phyloP scores from a whole-genome alignment of 2,113 vertebrate genomes.

The Terrapene triunguis region DNA sequence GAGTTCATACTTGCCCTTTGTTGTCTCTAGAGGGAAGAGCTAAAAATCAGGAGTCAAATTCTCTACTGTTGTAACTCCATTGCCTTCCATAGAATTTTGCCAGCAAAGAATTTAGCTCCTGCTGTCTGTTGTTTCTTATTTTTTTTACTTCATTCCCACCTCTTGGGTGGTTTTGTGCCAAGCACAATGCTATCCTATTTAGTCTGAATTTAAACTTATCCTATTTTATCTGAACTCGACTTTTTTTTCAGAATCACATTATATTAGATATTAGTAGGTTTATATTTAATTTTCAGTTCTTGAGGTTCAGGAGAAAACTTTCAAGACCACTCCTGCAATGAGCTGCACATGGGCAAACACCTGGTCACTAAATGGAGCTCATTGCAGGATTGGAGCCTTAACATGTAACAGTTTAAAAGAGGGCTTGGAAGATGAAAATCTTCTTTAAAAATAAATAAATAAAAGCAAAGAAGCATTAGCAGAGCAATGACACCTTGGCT shows the following conservation, averaged over 20 bases:
- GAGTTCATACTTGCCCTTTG: not conserved
- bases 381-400: not conserved
- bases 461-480: not conserved
- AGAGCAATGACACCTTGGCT: conserved; percentile 5
- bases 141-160: not conserved
- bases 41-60: not conserved
- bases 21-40: not conserved
- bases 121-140: not conserved
- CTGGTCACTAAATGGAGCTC: not conserved
- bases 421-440: not conserved
- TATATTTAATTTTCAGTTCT: not conserved
- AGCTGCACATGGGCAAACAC: not conserved
- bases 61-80: not conserved
- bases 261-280: not conserved
- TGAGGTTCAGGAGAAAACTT: not conserved
- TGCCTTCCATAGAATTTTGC: not conserved
- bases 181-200: not conserved
- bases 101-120: not conserved
- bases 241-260: not conserved
- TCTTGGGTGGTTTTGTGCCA: not conserved
- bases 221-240: not conserved
- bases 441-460: not conserved
- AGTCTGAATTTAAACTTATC: not conserved
- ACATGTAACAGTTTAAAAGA: not conserved
- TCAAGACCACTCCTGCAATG: not conserved